These are phyloP conservation scores for Chrysaora quinquecirrha DNA, from an alignment of 30 jellyfish, hydroid and myxozoan species.

Conservation along the genomic window DNA sequence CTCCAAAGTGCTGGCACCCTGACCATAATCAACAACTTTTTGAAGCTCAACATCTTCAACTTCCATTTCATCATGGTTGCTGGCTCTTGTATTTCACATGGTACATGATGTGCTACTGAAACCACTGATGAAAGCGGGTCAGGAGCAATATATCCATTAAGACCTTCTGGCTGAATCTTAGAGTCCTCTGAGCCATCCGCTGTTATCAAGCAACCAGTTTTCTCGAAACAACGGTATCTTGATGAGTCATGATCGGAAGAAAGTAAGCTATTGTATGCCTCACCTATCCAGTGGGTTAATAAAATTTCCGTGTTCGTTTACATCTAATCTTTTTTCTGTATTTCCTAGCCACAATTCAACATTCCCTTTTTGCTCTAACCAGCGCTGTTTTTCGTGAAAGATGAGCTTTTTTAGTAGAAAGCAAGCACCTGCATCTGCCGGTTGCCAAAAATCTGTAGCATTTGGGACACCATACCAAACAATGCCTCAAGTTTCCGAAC, in stretches of 20 bases:
- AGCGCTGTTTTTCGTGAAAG: not conserved
- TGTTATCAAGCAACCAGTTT: slow-evolving; percentile 8
- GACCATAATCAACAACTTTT: no score
- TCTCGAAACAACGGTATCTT: not conserved
- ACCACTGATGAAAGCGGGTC: no score
- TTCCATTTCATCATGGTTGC: no score
- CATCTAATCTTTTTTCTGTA: not conserved
- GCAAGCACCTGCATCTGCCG: not conserved
- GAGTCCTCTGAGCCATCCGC: not conserved
- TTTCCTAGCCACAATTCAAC: slow-evolving; percentile 6
- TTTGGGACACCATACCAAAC: no score
- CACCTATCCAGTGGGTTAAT: slow-evolving; percentile 11
- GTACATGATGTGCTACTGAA: no score
- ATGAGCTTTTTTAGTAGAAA: not conserved
- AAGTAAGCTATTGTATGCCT: not conserved
- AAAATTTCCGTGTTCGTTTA: not conserved
- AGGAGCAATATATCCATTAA: no score
- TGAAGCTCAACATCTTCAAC: no score
- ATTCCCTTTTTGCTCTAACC: not conserved
- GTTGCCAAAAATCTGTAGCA: slow-evolving; percentile 10
- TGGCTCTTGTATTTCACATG: no score
- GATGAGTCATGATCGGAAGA: not conserved
- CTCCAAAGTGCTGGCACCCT: no score
- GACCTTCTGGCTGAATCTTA: slow-evolving; percentile 3
- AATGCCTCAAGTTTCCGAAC: no score